These are phyloP conservation scores for Athene cunicularia DNA, from an alignment of 2,113 vertebrate genomes.

Conservation along the genomic window DNA sequence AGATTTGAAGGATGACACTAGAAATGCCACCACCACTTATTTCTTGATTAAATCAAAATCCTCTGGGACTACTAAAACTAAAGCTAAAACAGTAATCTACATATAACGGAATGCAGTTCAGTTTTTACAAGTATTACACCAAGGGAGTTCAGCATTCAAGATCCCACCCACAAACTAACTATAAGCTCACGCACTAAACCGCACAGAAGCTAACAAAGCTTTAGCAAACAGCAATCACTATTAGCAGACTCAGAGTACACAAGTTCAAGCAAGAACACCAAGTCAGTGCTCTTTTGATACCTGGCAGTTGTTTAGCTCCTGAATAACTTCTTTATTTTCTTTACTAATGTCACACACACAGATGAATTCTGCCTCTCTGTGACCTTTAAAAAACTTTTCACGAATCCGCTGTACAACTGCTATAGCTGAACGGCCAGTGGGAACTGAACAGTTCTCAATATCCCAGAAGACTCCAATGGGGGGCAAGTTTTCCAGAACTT, in stretches of 20 bases:
- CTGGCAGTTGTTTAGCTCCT: slow-evolving; percentile 99
- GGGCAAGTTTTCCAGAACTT: slow-evolving; percentile 88
- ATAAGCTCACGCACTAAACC: background rate
- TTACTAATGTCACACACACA: slow-evolving; percentile 99
- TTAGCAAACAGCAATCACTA: background rate
- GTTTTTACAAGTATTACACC: background rate
- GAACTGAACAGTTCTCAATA: slow-evolving; percentile 97
- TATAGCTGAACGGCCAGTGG: slow-evolving; percentile 90
- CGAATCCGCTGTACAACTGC: slow-evolving; percentile 93
- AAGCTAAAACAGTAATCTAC: background rate
- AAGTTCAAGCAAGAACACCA: background rate
- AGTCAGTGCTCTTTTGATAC: slow-evolving; percentile 65
- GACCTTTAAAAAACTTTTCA: slow-evolving; percentile 92
- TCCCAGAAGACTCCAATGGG: slow-evolving; percentile 99
- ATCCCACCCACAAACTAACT: background rate
- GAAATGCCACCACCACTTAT: background rate
- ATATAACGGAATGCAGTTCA: background rate
- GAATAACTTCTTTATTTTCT: slow-evolving; percentile 97
- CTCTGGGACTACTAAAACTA: background rate
- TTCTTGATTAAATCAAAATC: background rate
- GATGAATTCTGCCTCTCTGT: slow-evolving; percentile 97
- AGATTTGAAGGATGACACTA: background rate
- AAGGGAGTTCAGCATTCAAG: background rate
- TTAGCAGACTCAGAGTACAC: background rate
- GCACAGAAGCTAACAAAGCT: background rate